These are phyloP conservation scores for Zophobas atratus DNA, from an alignment of 1,140 invertebrate genomes.

Conservation along the genomic window DNA sequence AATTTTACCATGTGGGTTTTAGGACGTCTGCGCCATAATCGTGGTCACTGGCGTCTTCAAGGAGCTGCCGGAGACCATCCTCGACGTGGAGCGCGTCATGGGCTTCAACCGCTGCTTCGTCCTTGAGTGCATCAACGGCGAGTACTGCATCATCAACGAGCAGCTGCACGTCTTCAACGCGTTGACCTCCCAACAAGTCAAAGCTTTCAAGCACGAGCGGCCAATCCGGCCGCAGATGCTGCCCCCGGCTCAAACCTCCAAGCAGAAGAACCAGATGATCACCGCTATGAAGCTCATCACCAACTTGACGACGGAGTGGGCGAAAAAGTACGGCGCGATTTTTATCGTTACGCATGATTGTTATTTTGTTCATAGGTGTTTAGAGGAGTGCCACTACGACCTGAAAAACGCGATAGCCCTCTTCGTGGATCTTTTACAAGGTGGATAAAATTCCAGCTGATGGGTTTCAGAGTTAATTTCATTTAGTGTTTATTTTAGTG, in stretches of 20 bases:
- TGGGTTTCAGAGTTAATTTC: constrained; percentile 72
- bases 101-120: constrained; percentile 83
- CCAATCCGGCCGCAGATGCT: constrained; percentile 38
- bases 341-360: background rate
- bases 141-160: constrained; percentile 89
- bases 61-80: constrained; percentile 69
- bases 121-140: constrained; percentile 78
- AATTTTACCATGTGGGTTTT: constrained; percentile 55
- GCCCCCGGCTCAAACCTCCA: constrained; percentile 44
- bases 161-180: constrained; percentile 83
- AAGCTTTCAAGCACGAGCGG: constrained; percentile 57
- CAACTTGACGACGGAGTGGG: constrained; percentile 87
- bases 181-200: constrained; percentile 74
- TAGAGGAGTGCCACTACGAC: constrained; percentile 90
- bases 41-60: constrained; percentile 84
- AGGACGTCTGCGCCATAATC: constrained; percentile 79
- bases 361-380: constrained; percentile 76
- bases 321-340: constrained; percentile 76
- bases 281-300: constrained; percentile 79
- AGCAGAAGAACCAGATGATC: constrained; percentile 72
- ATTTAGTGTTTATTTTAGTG: too few species aligned
- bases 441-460: constrained; percentile 84
- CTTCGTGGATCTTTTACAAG: constrained; percentile 84
- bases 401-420: constrained; percentile 81
- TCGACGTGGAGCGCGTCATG: constrained; percentile 59